A percentile compares a stretch with the other conserved stretches of the same genome.
Evolutionary conservation across 2,113 vertebrate genomes (phyloP).

Genomic region (Salvelinus namaycush): DNA sequence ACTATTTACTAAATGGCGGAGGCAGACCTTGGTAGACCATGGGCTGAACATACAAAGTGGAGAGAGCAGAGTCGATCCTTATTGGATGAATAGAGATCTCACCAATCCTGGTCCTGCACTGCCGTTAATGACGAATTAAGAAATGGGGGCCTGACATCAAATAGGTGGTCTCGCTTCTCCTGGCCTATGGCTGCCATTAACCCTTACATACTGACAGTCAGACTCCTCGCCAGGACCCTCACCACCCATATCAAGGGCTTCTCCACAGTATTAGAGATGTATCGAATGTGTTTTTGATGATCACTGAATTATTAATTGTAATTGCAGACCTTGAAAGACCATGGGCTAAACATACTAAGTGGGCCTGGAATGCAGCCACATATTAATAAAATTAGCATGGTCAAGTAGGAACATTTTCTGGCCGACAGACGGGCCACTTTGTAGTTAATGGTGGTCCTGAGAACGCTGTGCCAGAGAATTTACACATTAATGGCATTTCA

Average conservation of each 20-base stretch:
- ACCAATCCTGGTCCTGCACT: slow-evolving; percentile 50
- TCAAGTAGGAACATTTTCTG: slow-evolving; percentile 69
- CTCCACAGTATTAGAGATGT: slow-evolving; percentile 65
- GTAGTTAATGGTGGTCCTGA: slow-evolving; percentile 72
- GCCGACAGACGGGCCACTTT: slow-evolving; percentile 67
- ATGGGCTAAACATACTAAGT: slow-evolving; percentile 65
- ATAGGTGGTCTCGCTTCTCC: slow-evolving; percentile 56
- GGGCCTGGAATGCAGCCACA: slow-evolving; percentile 65
- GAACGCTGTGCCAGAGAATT: slow-evolving; percentile 60
- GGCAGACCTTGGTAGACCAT: slow-evolving; percentile 77
- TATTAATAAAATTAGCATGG: slow-evolving; percentile 70
- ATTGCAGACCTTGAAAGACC: slow-evolving; percentile 66
- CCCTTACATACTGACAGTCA: slow-evolving; percentile 47
- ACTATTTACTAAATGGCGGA: slow-evolving; percentile 81
- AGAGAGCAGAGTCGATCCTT: slow-evolving; percentile 28
- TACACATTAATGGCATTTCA: slow-evolving; percentile 70
- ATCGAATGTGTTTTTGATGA: slow-evolving; percentile 69
- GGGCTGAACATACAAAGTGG: slow-evolving; percentile 75
- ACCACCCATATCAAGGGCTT: slow-evolving; percentile 46
- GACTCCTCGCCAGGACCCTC: slow-evolving; percentile 45
- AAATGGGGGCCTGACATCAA: slow-evolving; percentile 52
- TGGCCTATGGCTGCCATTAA: slow-evolving; percentile 64
- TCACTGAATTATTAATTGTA: slow-evolving; percentile 71
- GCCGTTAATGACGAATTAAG: slow-evolving; percentile 65
- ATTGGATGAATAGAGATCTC: slow-evolving; percentile 54